Evolutionary conservation across 2,888 invertebrate species (phyloP), one percentile per base, ranked within the genome.

Genomic region (Tenthredo distinguenda): DNA sequence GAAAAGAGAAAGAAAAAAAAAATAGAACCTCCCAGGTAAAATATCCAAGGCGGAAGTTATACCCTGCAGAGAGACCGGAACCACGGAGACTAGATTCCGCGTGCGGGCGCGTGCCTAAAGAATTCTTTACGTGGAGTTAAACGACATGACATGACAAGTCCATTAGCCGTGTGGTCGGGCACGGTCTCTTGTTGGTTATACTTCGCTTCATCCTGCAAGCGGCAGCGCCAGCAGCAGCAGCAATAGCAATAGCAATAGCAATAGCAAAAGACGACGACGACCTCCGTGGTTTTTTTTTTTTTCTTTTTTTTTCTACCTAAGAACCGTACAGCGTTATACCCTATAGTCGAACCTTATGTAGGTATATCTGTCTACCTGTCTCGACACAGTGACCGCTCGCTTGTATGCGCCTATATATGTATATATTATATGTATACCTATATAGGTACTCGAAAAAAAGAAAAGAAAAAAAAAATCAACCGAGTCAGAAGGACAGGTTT

Each of bases 21-120:
- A 43, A 31, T 26, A 85, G 77, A 83, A 40, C 26, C 37, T 65
- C 40, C 58, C 34, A 58, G 79, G 21, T 58, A 26, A 55, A n/a
- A 31, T 55, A 43, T 71, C n/a, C 34, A 74, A 47, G 86, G 90
- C 91, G 91, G 91, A 91, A 91, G 86, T 88, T 87, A 87, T 26
- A 87, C 76, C 31, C 74, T 65, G 86, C 81, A 47, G 62, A 84
- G 72, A 84, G 85, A 86, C 88, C 88, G 88, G 89, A 88, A 88
- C 85, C 87, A 47, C 87, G 88, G 85, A 43, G 85, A 47, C 6
- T 84, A 86, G 47, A 76, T 85, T 86, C 85, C 83, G 86, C 89
- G 92, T 92, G 91, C 91, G 92, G 92, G 92, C 92, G 88, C 92
- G 92, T 92, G 92, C 91, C 90, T 87, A 15, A 31, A 71, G 65